Evolutionary conservation across 2,888 invertebrate species (phyloP).

Genomic region (Melieria omissa): DNA sequence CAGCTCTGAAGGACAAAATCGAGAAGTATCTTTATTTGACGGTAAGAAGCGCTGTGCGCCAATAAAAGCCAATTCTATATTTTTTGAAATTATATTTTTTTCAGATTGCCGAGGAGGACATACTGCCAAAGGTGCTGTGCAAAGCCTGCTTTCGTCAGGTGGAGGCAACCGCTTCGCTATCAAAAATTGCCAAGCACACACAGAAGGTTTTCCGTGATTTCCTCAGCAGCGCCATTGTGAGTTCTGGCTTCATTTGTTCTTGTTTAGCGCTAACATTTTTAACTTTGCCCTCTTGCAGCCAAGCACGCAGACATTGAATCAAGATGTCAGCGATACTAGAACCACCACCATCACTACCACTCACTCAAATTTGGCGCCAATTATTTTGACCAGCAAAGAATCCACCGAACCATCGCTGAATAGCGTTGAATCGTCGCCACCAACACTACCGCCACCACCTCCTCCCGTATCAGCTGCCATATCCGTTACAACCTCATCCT

Average conservation of each 20-base stretch:
- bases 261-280: neutral
- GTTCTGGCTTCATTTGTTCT: neutral
- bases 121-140: conserved; percentile 61
- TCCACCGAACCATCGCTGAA: neutral
- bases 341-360: conserved; percentile 7
- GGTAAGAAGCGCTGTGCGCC: conserved; percentile 48
- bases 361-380: neutral
- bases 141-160: conserved; percentile 62
- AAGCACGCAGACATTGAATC: conserved; percentile 4
- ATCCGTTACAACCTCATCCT: neutral
- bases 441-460: conserved; percentile 10
- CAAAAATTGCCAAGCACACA: conserved; percentile 63
- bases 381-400: neutral
- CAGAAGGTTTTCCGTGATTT: conserved; percentile 60
- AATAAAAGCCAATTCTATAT: neutral
- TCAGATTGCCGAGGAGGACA: conserved; percentile 59
- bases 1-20: conserved; percentile 58
- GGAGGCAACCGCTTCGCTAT: conserved; percentile 62
- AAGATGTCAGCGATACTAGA: conserved; percentile 7
- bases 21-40: conserved; percentile 54
- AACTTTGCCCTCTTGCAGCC: neutral
- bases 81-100: conserved; percentile 15
- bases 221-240: conserved; percentile 56
- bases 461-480: neutral
- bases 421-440: neutral